Percentiles rank a stretch among this genome's conserved stretches.
These are phyloP conservation scores for Acleris cristana DNA, from an alignment of 2,888 invertebrate species.

Conservation along the genomic window DNA sequence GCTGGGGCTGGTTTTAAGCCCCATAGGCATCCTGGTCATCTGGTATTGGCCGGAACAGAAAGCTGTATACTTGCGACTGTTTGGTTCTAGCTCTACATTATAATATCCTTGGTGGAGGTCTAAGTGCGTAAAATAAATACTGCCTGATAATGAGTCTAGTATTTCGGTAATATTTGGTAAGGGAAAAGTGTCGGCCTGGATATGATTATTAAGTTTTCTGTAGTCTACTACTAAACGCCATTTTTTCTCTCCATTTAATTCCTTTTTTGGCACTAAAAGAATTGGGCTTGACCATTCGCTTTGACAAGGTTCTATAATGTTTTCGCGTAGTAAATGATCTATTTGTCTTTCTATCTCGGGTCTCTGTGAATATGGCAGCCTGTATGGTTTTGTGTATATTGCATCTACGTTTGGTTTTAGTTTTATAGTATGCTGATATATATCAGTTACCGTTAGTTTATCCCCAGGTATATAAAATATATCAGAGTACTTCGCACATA, in stretches of 20 bases:
- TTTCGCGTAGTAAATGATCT: not conserved
- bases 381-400: not conserved
- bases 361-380: not conserved
- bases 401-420: slow-evolving; percentile 2
- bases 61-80: not conserved
- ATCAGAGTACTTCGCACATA: not conserved
- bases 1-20: not conserved
- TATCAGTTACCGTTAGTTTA: slow-evolving; percentile 1
- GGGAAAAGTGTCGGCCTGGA: too few relatives aligned
- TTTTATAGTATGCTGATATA: slow-evolving; percentile 1
- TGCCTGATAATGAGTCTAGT: too few relatives aligned
- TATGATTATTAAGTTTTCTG: too few relatives aligned
- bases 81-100: not conserved
- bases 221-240: too few relatives aligned
- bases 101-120: slow-evolving; percentile 1
- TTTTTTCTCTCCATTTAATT: too few relatives aligned
- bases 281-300: not conserved
- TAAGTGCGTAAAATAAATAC: not conserved
- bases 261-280: slow-evolving; percentile 4
- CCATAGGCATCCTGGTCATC: slow-evolving; percentile 1
- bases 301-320: not conserved
- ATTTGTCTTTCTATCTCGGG: not conserved
- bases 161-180: too few relatives aligned
- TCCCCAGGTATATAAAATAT: not conserved
- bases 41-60: not conserved